These are phyloP conservation scores for Plebejus anna DNA, from an alignment of 2,888 invertebrate genomes.

Conservation along the genomic window DNA sequence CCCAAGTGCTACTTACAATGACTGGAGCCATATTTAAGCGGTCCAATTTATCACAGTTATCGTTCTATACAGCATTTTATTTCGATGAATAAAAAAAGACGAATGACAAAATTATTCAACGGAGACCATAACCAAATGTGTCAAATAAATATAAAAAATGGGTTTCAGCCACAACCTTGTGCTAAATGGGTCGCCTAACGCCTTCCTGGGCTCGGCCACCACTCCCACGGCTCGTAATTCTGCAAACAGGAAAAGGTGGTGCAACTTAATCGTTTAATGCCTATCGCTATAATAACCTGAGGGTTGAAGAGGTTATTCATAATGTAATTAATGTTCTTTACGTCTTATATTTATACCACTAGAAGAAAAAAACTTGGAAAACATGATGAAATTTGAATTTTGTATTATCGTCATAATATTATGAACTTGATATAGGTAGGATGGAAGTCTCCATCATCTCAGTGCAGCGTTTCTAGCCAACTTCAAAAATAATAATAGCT, in stretches of 20 bases:
- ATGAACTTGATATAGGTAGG: too few species aligned
- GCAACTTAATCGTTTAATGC: constrained; percentile 15
- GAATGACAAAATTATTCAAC: too few species aligned
- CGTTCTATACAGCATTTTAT: neutral
- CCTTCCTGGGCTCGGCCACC: constrained; percentile 27
- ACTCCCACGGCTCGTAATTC: constrained; percentile 27
- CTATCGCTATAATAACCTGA: neutral
- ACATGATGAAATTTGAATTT: too few species aligned
- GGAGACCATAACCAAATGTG: neutral
- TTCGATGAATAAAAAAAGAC: neutral
- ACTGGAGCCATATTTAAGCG: neutral
- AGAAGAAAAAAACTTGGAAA: too few species aligned
- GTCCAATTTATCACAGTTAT: neutral
- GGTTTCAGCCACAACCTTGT: constrained; percentile 17
- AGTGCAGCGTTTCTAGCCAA: too few species aligned
- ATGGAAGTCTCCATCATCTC: too few species aligned
- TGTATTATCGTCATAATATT: too few species aligned
- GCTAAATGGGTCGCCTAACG: constrained; percentile 25
- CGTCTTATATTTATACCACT: neutral
- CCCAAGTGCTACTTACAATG: too few species aligned
- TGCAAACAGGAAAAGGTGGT: constrained; percentile 27
- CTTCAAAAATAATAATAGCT: too few species aligned
- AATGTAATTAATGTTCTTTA: neutral
- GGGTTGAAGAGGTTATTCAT: constrained; percentile 2
- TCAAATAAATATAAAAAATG: constrained; percentile 27